phyloP scores from a whole-genome alignment of 2,888 invertebrate genomes.

The Sphaerophoria rueppellii region DNA sequence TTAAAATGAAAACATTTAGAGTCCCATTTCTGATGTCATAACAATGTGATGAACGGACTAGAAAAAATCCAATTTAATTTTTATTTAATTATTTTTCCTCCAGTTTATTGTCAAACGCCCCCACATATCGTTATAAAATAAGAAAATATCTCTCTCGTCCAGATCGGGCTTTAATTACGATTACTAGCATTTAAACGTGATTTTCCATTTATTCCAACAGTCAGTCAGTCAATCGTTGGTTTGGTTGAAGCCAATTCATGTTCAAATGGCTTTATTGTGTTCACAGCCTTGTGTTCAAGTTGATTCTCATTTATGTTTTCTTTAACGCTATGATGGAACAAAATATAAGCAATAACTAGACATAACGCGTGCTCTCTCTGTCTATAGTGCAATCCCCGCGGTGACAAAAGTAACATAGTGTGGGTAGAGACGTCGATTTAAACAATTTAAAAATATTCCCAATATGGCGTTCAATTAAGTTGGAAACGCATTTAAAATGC shows the following conservation, averaged over 20 bases:
- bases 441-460: constrained; percentile 17
- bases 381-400: constrained; percentile 33
- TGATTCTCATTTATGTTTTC: neutral
- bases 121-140: neutral
- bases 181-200: constrained; percentile 14
- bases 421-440: constrained; percentile 17
- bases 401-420: constrained; percentile 34
- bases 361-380: constrained; percentile 10
- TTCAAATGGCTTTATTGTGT: constrained; percentile 4
- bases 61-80: constrained; percentile 31
- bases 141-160: neutral
- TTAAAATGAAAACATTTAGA: too few species aligned
- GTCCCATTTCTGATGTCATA: too few species aligned
- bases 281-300: constrained; percentile 15
- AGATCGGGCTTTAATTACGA: constrained; percentile 7
- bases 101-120: constrained; percentile 26
- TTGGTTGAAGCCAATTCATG: neutral
- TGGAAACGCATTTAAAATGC: constrained; percentile 45
- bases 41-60: too few species aligned
- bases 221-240: too few species aligned
- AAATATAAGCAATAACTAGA: neutral
- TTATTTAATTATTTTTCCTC: constrained; percentile 14
- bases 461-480: constrained; percentile 44
- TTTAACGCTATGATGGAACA: neutral
- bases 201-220: constrained; percentile 9